phyloP scores from a whole-genome alignment of 2,888 invertebrate species.

The Bimastos eiseni region DNA sequence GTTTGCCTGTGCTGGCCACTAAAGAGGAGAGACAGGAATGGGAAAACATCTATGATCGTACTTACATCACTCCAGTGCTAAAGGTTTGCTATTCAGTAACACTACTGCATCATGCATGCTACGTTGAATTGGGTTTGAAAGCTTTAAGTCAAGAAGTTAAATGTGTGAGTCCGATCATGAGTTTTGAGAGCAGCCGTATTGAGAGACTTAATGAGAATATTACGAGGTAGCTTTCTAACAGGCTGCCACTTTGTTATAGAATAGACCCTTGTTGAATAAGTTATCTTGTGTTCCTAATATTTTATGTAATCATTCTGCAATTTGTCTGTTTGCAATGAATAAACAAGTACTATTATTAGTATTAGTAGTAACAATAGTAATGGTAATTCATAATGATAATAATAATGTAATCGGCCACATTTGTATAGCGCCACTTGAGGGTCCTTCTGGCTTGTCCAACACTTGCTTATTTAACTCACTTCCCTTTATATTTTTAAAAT shows the following conservation, averaged over 20 bases:
- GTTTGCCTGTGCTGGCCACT: slow-evolving; percentile 28
- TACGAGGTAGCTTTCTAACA: no score
- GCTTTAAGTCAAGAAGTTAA: background rate
- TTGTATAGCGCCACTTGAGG: background rate
- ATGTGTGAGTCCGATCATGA: background rate
- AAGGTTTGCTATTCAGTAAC: slow-evolving; percentile 26
- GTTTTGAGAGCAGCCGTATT: background rate
- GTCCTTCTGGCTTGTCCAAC: background rate
- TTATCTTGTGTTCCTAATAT: no score
- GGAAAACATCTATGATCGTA: slow-evolving; percentile 32
- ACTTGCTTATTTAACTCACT: background rate
- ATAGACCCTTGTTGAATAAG: no score
- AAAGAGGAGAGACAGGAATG: slow-evolving; percentile 29
- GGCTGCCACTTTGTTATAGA: no score
- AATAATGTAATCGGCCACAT: background rate
- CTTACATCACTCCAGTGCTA: slow-evolving; percentile 34
- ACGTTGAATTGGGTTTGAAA: background rate
- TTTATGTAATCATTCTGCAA: no score
- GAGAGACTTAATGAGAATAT: background rate
- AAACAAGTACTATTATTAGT: no score
- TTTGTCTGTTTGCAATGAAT: no score
- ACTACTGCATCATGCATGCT: background rate
- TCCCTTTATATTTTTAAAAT: background rate
- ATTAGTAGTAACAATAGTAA: no score
- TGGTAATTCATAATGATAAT: background rate